Conservation (phyloP, 1,140 invertebrate species). For the Brachionus angularis region DNA sequence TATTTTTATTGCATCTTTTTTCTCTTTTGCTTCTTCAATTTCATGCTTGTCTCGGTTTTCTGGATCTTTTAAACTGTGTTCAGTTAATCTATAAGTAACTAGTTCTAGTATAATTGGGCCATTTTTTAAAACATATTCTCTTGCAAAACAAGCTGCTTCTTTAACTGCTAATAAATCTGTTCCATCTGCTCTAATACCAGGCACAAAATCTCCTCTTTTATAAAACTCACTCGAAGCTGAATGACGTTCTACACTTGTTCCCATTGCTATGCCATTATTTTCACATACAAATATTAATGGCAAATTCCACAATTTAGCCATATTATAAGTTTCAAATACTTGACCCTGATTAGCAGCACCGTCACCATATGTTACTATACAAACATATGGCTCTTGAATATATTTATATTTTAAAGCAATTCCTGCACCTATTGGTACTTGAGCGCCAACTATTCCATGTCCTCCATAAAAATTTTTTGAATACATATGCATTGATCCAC, state of each 20-base stretch:
- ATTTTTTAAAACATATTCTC: conserved; percentile 72
- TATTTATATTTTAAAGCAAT: conserved; percentile 87
- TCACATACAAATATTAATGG: conserved; percentile 92
- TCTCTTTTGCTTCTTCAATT: conserved; percentile 83
- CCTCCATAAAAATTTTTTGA: conserved; percentile 86
- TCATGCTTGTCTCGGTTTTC: conserved; percentile 75
- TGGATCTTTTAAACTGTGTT: conserved; percentile 65
- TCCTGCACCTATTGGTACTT: conserved; percentile 63
- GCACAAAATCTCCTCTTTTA: conserved; percentile 84
- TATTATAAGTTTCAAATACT: conserved; percentile 67
- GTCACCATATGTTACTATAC: conserved; percentile 87
- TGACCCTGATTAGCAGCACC: conserved; percentile 95
- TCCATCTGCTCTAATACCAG: conserved; percentile 85
- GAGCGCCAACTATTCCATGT: conserved; percentile 96
- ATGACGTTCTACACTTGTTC: conserved; percentile 78
- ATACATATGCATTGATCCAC: conserved; percentile 66
- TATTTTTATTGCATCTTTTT: conserved; percentile 70
- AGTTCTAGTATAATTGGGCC: conserved; percentile 85
- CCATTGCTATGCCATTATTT: conserved; percentile 97
- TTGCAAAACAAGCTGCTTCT: conserved; percentile 77
- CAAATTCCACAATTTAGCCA: conserved; percentile 80
- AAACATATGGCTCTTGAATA: conserved; percentile 70
- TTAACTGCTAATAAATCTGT: conserved; percentile 91
- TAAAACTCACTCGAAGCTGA: conserved; percentile 85
- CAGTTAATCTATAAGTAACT: conserved; percentile 67